phyloP scores from a whole-genome alignment of 2,888 invertebrate species.

The Platycheirus albimanus region DNA sequence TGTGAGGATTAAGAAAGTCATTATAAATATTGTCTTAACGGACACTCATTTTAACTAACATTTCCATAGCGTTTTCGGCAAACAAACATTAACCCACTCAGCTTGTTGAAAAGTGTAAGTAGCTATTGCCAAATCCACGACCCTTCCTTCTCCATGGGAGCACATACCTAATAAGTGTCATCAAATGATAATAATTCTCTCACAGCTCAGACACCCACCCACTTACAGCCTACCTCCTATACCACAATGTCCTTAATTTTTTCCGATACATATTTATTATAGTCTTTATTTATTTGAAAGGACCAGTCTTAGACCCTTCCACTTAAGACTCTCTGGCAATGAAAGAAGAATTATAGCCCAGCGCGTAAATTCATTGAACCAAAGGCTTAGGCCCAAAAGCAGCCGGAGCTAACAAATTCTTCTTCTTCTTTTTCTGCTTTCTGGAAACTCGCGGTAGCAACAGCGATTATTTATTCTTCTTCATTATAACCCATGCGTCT shows the following conservation, averaged over 20 bases:
- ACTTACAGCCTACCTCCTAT: neutral
- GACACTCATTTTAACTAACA: too few species aligned
- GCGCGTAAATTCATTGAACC: conserved; percentile 54
- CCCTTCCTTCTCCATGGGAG: neutral
- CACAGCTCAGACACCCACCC: conserved; percentile 39
- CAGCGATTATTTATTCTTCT: conserved; percentile 56
- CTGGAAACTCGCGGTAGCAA: conserved; percentile 31
- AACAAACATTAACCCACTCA: too few species aligned
- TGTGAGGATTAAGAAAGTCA: too few species aligned
- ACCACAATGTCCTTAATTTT: neutral
- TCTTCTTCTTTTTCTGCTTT: conserved; percentile 4
- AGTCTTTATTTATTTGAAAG: conserved; percentile 42
- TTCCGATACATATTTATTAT: neutral
- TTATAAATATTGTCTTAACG: too few species aligned
- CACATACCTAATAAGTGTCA: conserved; percentile 44
- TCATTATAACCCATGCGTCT: conserved; percentile 29
- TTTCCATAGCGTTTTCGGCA: too few species aligned
- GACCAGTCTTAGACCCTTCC: conserved; percentile 39
- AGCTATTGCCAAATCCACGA: too few species aligned
- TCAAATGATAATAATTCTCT: conserved; percentile 77
- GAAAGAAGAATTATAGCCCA: conserved; percentile 55
- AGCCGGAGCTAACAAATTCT: conserved; percentile 15
- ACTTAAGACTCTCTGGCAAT: conserved; percentile 15
- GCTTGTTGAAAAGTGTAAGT: too few species aligned
- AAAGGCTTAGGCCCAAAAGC: conserved; percentile 55